A percentile compares a stretch with the other conserved stretches of the same genome.
phyloP scores from a whole-genome alignment of 2,888 invertebrate genomes.

The Elegia similella region DNA sequence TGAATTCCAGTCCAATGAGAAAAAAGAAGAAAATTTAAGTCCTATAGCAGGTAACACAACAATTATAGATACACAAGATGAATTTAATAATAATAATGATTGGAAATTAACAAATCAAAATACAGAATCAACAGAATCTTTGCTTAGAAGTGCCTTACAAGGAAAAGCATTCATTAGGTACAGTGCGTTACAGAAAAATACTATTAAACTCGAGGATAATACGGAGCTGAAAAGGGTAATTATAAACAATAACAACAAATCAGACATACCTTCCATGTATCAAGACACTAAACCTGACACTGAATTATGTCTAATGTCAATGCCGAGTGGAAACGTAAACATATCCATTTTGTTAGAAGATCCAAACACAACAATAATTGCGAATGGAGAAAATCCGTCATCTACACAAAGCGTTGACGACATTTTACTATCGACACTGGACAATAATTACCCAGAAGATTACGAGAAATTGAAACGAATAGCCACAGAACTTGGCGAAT shows the following conservation, averaged over 20 bases:
- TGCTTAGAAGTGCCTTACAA: constrained; percentile 91
- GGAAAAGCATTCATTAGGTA: constrained; percentile 86
- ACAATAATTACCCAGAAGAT: constrained; percentile 87
- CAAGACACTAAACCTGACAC: constrained; percentile 64
- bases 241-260: constrained; percentile 73
- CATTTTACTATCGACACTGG: constrained; percentile 85
- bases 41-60: constrained; percentile 74
- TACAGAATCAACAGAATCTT: constrained; percentile 85
- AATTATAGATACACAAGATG: constrained; percentile 74
- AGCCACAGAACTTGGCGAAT: constrained; percentile 90
- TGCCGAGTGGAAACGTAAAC: constrained; percentile 65
- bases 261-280: constrained; percentile 81
- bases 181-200: constrained; percentile 80
- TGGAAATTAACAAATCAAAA: constrained; percentile 91
- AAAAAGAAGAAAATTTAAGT: constrained; percentile 68
- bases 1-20: constrained; percentile 63
- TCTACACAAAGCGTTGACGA: constrained; percentile 86
- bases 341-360: constrained; percentile 77
- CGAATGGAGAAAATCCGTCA: constrained; percentile 77
- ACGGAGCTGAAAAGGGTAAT: constrained; percentile 67
- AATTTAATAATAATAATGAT: constrained; percentile 89
- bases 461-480: constrained; percentile 92
- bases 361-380: constrained; percentile 61
- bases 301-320: constrained; percentile 62
- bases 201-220: constrained; percentile 64